phyloP scores from a whole-genome alignment of 2,888 invertebrate genomes.

The Polymixis lichenea region DNA sequence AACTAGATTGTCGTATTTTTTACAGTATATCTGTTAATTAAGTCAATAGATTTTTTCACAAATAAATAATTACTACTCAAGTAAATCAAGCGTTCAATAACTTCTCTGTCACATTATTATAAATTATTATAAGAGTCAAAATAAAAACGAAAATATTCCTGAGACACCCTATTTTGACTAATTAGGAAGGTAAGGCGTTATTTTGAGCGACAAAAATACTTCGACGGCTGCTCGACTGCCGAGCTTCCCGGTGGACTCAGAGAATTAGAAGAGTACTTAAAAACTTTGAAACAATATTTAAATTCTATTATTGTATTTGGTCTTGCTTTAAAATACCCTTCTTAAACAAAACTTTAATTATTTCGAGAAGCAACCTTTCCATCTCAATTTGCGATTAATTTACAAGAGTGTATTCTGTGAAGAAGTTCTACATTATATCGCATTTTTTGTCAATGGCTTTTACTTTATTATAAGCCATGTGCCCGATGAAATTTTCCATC shows the following conservation, averaged over 20 bases:
- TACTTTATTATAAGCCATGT: not conserved
- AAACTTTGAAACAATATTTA: slow-evolving; percentile 58
- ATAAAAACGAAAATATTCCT: slow-evolving; percentile 22
- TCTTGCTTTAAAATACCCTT: slow-evolving; percentile 22
- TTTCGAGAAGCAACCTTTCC: slow-evolving; percentile 26
- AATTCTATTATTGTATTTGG: slow-evolving; percentile 51
- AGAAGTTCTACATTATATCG: not conserved
- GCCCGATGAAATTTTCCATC: not conserved
- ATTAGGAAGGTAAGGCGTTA: slow-evolving; percentile 32
- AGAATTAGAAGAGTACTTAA: slow-evolving; percentile 47
- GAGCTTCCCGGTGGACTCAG: slow-evolving; percentile 31
- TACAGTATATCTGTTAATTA: not conserved
- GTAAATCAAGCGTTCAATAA: no score
- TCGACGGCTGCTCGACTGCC: slow-evolving; percentile 9
- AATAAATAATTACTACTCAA: not conserved
- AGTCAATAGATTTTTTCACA: not conserved
- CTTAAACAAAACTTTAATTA: slow-evolving; percentile 51
- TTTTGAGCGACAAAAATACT: slow-evolving; percentile 39
- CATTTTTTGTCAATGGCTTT: not conserved
- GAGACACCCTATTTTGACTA: slow-evolving; percentile 22
- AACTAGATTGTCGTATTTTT: not conserved
- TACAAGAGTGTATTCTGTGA: not conserved
- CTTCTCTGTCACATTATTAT: not conserved
- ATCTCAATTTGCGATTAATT: slow-evolving; percentile 5
- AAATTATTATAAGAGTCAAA: slow-evolving; percentile 9